Evolutionary conservation across 2,797 vertebrate species (phyloP), one percentile per base, ranked within the genome.

Genomic region (Acanthis flammea): DNA sequence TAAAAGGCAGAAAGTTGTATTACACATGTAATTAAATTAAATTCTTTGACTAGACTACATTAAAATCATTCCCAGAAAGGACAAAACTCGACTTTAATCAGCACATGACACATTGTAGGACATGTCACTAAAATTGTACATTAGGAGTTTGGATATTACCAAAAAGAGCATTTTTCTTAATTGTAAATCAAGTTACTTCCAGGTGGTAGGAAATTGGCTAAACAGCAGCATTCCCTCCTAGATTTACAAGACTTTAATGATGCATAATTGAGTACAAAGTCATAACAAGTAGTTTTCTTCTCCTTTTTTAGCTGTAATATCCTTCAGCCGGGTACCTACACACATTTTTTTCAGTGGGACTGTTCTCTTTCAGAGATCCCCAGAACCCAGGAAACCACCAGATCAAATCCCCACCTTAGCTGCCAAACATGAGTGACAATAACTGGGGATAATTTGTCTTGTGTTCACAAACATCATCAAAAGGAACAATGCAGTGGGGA

Each of bases 1-100:
- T 95, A 93, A 94, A 88, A 96, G 39, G 92, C 95, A 92, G 91
- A 94, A 88, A 92, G 94, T 89, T 95, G 93, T 78, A 95, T 90
- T 88, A 95, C 88, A 94, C 63, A 53, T 41, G 76, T 87, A 96
- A 94, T 86, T 95, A 92, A 94, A 92, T 83, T 72, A 77, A 88
- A 88, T 70, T 90, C 89, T 95, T 95, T 90, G 71, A 92, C 93
- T 89, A 97, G 73, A 88, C 79, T 76, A 27, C 70, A 80, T 78
- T 50, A 87, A 33, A 90, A 78, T 79, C 13, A 19, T 54, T 83
- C 91, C 90, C 65, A 63, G 93, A 94, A 94, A 94, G 79, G 93
- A 85, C 90, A 85, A 84, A 93, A 75, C 30, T 67, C 24, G 6
- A 68, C 82, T 90, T 85, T 82, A 90, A 94, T 76, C 80, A 88